phyloP scores from a whole-genome alignment of 2,888 invertebrate genomes.

The Dorcus parallelipipedus region DNA sequence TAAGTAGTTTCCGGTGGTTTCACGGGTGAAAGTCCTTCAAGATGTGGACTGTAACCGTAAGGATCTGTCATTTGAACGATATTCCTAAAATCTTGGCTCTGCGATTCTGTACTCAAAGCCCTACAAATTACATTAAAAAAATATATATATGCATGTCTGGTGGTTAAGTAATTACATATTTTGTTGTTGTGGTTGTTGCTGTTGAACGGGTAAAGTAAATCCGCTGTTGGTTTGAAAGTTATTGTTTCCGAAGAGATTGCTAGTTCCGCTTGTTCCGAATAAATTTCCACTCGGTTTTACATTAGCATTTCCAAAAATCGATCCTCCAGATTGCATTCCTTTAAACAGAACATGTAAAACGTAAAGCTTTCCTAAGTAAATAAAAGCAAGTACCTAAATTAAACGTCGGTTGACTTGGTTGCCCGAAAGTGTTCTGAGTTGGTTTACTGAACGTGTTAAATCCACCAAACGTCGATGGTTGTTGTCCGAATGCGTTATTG shows the following conservation, averaged over 20 bases:
- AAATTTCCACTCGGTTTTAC: slow-evolving; percentile 32
- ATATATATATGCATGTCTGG: too few species aligned
- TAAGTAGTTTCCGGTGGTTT: slow-evolving; percentile 14
- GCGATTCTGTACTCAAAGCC: slow-evolving; percentile 10
- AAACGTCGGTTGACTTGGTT: slow-evolving; percentile 27
- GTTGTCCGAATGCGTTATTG: slow-evolving; percentile 42
- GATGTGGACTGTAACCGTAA: slow-evolving; percentile 38
- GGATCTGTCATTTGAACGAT: slow-evolving; percentile 27
- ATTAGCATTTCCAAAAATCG: too few species aligned
- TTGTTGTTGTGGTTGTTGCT: slow-evolving; percentile 31
- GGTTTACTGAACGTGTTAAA: slow-evolving; percentile 37
- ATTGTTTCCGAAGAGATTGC: slow-evolving; percentile 23
- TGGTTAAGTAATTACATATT: slow-evolving; percentile 30
- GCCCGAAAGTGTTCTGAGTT: slow-evolving; percentile 27
- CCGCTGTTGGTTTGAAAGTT: slow-evolving; percentile 17
- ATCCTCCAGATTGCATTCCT: too few species aligned
- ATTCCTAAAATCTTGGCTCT: slow-evolving; percentile 5
- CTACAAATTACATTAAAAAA: slow-evolving; percentile 24
- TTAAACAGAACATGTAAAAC: too few species aligned
- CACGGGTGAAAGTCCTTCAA: slow-evolving; percentile 36
- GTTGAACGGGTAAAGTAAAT: slow-evolving; percentile 23
- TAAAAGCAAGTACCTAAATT: slow-evolving; percentile 24
- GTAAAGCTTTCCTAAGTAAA: too few species aligned
- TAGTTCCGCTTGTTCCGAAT: slow-evolving; percentile 1
- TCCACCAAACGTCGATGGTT: slow-evolving; percentile 36